phyloP scores from a whole-genome alignment of 2,113 vertebrate species.

The Oreotrochilus melanogaster region DNA sequence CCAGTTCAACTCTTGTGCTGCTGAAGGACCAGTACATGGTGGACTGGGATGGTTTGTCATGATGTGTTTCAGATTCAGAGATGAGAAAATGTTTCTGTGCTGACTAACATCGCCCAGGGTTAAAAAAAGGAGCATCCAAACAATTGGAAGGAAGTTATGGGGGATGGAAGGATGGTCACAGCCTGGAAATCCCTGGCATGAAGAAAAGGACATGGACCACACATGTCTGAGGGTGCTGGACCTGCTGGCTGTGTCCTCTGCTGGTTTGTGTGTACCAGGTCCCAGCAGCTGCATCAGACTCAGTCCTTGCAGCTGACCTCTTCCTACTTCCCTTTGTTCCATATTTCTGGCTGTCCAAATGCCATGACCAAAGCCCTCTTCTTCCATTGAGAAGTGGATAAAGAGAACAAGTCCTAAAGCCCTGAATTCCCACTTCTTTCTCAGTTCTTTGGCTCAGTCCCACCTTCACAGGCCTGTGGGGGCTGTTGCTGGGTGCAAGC shows the following conservation, averaged over 20 bases:
- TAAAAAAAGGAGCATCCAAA: neutral
- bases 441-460: neutral
- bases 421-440: neutral
- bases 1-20: accelerated
- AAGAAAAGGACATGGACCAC: neutral
- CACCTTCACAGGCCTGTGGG: neutral
- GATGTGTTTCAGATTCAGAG: accelerated
- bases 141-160: neutral
- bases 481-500: neutral
- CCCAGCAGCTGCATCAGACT: neutral
- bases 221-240: accelerated
- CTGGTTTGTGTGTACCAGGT: accelerated
- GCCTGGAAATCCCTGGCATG: neutral
- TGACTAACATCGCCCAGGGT: neutral
- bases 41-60: accelerated
- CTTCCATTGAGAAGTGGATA: neutral
- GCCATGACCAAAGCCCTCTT: neutral
- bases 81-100: neutral
- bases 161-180: neutral
- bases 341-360: neutral
- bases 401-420: neutral
- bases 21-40: accelerated
- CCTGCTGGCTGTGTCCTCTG: accelerated
- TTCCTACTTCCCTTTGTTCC: neutral
- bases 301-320: accelerated